Evolutionary conservation across 2,113 vertebrate genomes (phyloP).

Genomic region (Suncus etruscus): DNA sequence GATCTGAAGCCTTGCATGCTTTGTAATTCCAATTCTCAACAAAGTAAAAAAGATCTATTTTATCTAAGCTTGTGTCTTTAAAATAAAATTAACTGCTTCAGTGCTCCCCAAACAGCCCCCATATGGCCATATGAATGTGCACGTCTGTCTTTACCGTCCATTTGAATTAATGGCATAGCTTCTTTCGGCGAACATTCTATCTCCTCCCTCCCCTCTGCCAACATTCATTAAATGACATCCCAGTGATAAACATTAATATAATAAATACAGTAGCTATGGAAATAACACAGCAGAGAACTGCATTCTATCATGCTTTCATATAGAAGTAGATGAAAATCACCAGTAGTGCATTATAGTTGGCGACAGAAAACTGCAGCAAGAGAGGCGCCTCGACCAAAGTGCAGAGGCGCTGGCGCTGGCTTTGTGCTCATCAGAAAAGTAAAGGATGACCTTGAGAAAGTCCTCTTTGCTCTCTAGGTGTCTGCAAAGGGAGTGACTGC

Average conservation of each 20-base stretch:
- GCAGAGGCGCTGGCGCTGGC: not conserved
- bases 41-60: slow-evolving; percentile 69
- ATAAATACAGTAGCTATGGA: slow-evolving; percentile 71
- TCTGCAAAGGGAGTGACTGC: slow-evolving; percentile 25
- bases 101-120: slow-evolving; percentile 61
- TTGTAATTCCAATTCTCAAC: slow-evolving; percentile 77
- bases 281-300: slow-evolving; percentile 62
- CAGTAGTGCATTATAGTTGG: slow-evolving; percentile 47
- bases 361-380: slow-evolving; percentile 19
- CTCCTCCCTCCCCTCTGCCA: not conserved
- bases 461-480: not conserved
- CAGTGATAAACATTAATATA: slow-evolving; percentile 78
- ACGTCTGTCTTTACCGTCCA: slow-evolving; percentile 42
- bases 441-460: slow-evolving; percentile 60
- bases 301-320: slow-evolving; percentile 73
- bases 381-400: slow-evolving; percentile 7
- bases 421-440: slow-evolving; percentile 24
- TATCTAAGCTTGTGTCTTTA: slow-evolving; percentile 63
- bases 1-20: slow-evolving; percentile 63
- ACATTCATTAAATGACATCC: slow-evolving; percentile 77
- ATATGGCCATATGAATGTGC: slow-evolving; percentile 28
- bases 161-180: slow-evolving; percentile 67
- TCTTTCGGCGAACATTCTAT: slow-evolving; percentile 47
- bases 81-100: slow-evolving; percentile 74
- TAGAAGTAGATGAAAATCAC: slow-evolving; percentile 73